Percentiles rank a stretch among this genome's conserved stretches.
Evolutionary conservation across 2,113 vertebrate genomes (phyloP).

Genomic region (Donacobius atricapilla): DNA sequence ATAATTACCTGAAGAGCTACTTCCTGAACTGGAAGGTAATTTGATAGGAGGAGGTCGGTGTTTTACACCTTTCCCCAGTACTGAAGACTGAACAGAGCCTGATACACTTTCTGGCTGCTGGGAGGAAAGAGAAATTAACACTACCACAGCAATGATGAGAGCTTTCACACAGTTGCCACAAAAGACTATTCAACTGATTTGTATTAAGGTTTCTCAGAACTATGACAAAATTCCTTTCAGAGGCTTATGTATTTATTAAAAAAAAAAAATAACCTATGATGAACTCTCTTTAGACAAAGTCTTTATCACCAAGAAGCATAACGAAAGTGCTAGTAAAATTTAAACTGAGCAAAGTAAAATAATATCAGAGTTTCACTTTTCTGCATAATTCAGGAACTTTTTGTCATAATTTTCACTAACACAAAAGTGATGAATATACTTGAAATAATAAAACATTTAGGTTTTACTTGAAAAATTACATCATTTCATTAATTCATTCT

Average conservation of each 20-base stretch:
- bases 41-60: conserved; percentile 96
- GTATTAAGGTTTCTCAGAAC: background rate
- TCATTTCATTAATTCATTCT: background rate
- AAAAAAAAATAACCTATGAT: background rate
- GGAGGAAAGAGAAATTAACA: conserved; percentile 53
- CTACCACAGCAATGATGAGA: conserved; percentile 10
- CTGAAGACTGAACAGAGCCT: conserved; percentile 86
- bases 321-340: background rate
- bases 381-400: background rate
- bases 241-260: background rate
- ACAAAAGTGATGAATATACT: background rate
- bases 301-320: background rate
- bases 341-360: background rate
- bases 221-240: background rate
- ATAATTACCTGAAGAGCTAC: conserved; percentile 89
- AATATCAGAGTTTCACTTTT: background rate
- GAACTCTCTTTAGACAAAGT: background rate
- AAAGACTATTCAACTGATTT: background rate
- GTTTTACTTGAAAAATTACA: background rate
- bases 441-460: background rate
- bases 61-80: conserved; percentile 92
- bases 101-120: conserved; percentile 84
- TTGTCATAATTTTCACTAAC: background rate
- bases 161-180: background rate
- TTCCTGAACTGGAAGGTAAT: conserved; percentile 87